Evolutionary conservation across 2,888 invertebrate species (phyloP), one percentile per base, ranked within the genome.

Genomic region (Axea sp.): DNA sequence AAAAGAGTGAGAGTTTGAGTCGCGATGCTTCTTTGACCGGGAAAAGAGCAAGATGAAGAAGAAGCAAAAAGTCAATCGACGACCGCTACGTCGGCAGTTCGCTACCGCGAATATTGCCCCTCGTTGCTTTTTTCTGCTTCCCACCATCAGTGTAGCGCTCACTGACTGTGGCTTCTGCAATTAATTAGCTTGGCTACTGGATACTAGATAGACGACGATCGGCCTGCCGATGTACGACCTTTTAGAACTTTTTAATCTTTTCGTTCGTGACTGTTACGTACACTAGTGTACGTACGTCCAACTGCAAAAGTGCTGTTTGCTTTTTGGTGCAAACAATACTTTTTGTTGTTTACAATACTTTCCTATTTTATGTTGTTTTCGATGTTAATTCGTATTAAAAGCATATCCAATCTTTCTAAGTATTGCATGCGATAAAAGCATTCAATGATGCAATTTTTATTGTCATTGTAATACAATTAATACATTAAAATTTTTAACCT

Each of bases 241-340:
- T n/a, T n/a, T n/a, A n/a, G n/a, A 81, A 80, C 82, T 82, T 83
- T 83, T 83, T 84, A 83, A 83, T 81, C 80, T 69, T 72, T 65
- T 73, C 67, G 74, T 78, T 82, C 81, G 83, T 82, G 83, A 81
- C 81, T 80, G 76, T 76, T 28, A 55, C 39, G 30, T 37, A 45
- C 22, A 43, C 43, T 9, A 30, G 24, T 31, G 24, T 6, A 17
- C 28, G 8, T 33, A 57, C 14, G 75, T 73, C 76, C 76, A 78
- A 73, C 76, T 77, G 12, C 35, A 11, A 15, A 53, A 37, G 6
- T 30, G 68, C 78, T 78, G 73, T 77, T 75, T 75, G 67, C 72
- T 68, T 53, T 53, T 53, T 7, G 26, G 24, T 35, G 31, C 12
- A 45, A 26, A n/a, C n/a, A n/a, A n/a, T n/a, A n/a, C n/a, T n/a